phyloP scores from a whole-genome alignment of 1,140 invertebrate species.

The Antheraea mylitta region DNA sequence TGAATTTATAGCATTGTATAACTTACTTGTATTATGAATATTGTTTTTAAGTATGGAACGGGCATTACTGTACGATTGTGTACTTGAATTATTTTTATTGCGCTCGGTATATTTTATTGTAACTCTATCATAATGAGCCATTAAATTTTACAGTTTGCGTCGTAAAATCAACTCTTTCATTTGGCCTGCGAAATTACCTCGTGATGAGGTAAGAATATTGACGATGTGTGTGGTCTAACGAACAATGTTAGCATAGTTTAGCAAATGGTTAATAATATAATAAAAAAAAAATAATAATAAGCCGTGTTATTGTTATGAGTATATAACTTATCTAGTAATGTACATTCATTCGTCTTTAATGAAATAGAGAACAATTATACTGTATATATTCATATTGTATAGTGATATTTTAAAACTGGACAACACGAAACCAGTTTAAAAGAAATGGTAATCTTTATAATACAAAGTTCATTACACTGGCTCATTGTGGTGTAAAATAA shows the following conservation, averaged over 20 bases:
- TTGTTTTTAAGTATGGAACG: constrained; percentile 27
- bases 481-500: too few relatives aligned
- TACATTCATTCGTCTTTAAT: too few relatives aligned
- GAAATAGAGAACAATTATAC: too few relatives aligned
- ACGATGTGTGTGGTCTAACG: constrained; percentile 18
- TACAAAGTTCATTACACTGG: too few relatives aligned
- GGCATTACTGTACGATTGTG: constrained; percentile 43
- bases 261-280: too few relatives aligned
- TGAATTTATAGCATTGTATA: constrained; percentile 11
- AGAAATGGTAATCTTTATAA: too few relatives aligned
- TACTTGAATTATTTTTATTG: constrained; percentile 42
- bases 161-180: constrained; percentile 48
- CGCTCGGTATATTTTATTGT: constrained; percentile 45
- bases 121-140: constrained; percentile 55
- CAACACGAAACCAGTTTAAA: too few relatives aligned
- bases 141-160: constrained; percentile 54
- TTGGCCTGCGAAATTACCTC: constrained; percentile 24
- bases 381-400: too few relatives aligned
- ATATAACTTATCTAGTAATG: too few relatives aligned
- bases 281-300: too few relatives aligned
- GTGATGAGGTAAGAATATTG: constrained; percentile 31
- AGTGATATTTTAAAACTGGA: too few relatives aligned
- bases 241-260: not conserved
- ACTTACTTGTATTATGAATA: constrained; percentile 20
- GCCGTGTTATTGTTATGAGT: too few relatives aligned